Evolutionary conservation across 2,797 vertebrate species (phyloP).

Genomic region (Sebastes kiyomatsui): DNA sequence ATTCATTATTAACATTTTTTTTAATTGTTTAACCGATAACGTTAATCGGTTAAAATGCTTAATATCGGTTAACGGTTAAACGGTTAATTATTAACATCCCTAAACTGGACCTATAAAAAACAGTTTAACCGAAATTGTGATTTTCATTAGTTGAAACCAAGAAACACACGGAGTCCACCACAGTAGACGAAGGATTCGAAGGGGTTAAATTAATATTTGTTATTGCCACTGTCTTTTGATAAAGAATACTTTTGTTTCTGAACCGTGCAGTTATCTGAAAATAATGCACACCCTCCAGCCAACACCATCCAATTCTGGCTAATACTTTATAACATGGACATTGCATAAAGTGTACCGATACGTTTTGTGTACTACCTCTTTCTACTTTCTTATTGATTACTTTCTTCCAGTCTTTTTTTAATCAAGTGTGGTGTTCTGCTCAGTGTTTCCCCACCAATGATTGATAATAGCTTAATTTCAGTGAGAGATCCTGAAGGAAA

Average conservation of each 20-base stretch:
- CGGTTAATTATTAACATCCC: too few relatives aligned
- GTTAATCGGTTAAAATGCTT: too few relatives aligned
- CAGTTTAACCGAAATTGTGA: neutral
- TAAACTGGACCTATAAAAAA: neutral
- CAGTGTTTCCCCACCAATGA: constrained; percentile 29
- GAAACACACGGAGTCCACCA: neutral
- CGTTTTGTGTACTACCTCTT: neutral
- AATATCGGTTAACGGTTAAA: too few relatives aligned
- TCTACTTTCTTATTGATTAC: neutral
- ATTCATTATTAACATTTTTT: too few relatives aligned
- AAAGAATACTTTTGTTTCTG: neutral
- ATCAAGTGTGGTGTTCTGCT: constrained; percentile 13
- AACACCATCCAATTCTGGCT: too few relatives aligned
- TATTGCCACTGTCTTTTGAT: neutral
- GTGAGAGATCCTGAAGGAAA: constrained; percentile 51
- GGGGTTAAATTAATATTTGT: neutral
- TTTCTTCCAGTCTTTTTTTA: neutral
- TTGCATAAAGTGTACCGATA: neutral
- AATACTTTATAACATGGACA: neutral
- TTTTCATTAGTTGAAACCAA: neutral
- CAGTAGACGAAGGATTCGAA: neutral
- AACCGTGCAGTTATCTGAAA: too few relatives aligned
- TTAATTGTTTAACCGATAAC: too few relatives aligned
- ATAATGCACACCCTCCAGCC: too few relatives aligned
- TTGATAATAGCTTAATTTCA: constrained; percentile 46